Evolutionary conservation across 1,140 invertebrate genomes (phyloP), one percentile per base, ranked within the genome.

Genomic region (Aphelenchoides fujianensis): DNA sequence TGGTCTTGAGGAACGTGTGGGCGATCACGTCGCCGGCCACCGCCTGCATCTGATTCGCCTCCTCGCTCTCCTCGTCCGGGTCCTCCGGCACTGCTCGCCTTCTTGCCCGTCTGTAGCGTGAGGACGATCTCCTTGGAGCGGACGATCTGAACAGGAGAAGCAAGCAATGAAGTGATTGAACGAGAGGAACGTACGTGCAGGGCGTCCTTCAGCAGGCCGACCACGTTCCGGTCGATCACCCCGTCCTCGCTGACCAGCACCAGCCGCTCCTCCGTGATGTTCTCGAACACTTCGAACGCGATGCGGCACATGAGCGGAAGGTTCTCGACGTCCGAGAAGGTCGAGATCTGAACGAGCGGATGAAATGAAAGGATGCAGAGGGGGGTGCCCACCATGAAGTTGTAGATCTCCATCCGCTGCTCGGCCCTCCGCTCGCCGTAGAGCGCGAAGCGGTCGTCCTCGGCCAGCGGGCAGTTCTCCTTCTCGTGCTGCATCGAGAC

Each of bases 21-120:
- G 32, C n/a, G 32, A 66, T 66, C 1, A 35, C 32, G 34, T 66
- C 63, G 16, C 12, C 31, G 30, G 63, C 63, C 34, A 35, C 36
- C 31, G 31, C 32, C 16, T 34, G 32, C 63, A 66, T 66, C 27
- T 66, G 7, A 32, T 69, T 37, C 9, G 71, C 69, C 37, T 78
- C 77, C 28, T 79, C 74, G 2, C 76, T 72, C 28, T 78, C 72
- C 12, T 77, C 75, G 3, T 77, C 75, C 19, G 68, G 53, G 34
- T 64, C n/a, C 75, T 30, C 72, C 72, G 59, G 66, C 74, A 16
- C 74, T 74, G 16, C 16, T 75, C 32, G 73, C 41, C 36, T 70
- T 74, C 57, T 75, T 76, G 48, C 74, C 74, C n/a, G 74, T 37
- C 36, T 75, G 68, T 34, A 75, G 48, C 23, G 37, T 66, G 23